Base-by-base conservation (phyloP, 2,113 vertebrate genomes). In the Scartelaos histophorus region DNA sequence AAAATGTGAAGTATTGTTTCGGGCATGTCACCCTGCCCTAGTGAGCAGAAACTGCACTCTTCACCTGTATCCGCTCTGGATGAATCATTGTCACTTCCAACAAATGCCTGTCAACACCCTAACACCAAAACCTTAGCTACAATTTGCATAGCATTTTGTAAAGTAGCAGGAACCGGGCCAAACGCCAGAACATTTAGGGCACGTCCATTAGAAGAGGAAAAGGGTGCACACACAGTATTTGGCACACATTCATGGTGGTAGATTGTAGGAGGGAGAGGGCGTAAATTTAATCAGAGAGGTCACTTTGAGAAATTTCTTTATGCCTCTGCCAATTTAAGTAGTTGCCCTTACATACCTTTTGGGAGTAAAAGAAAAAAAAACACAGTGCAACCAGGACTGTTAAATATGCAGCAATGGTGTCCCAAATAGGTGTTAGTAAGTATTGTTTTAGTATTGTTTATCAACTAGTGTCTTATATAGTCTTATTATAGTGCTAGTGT, bases 291-390 rank as follows among this genome's bases (percentile, higher is more conserved):
- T 61, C 24, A 61, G 15, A 61, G 16, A 61, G 58, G 58, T 61
- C 58, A 61, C 58, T 34, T 61, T 61, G 58, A 61, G 13, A 61
- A 61, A 34, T 17, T 5, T 61, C 25, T 61, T 61, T 61, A 61
- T 61, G 24, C 24, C 58, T 61, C 58, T 16, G 58, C 58, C 58
- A 61, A 61, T 34, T 21, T 61, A 29, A 34, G 58, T 25, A 25
- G 24, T 60, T 34, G 58, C 7, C 58, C 58, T 61, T 61, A 15
- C 24, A 34, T 17, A 34, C 58, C 24, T 29, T 61, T 61, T 61
- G 58, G 24, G 58, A 29, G 24, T 60, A 29, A 29, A 29, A 29
- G 4, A 11, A 43, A 43, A 43, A 38, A 16, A 61, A 34, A 61
- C 25, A 6, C 24, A 58, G 0, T 58, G 13, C 22, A 24, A 22